A percentile compares a stretch with the other conserved stretches of the same genome.
Conservation (phyloP, 92 coral and sea anemone genomes). For the Bergia puertoricense region DNA sequence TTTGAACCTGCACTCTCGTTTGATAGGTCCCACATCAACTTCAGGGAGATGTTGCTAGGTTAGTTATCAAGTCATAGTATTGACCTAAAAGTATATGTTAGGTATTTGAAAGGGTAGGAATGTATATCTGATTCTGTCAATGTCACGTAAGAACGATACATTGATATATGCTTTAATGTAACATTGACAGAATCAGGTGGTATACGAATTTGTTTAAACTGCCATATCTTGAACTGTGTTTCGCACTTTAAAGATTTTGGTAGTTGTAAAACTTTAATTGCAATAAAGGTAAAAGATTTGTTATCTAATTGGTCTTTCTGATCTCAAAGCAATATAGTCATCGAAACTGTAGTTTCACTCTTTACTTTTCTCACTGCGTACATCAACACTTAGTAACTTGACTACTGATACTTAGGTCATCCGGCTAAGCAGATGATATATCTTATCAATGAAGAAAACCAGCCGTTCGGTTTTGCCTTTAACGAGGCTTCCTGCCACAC, state of each 20-base stretch:
- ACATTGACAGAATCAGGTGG: neutral
- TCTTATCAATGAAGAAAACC: slow-evolving; percentile 86
- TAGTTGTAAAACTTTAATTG: no score
- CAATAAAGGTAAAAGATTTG: no score
- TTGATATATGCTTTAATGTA: neutral
- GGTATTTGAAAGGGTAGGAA: neutral
- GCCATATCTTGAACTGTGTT: no score
- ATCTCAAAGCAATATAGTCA: no score
- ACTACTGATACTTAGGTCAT: slow-evolving; percentile 62
- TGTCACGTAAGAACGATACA: neutral
- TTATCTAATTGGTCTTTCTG: neutral
- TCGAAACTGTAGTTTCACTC: no score
- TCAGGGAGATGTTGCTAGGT: slow-evolving; percentile 97
- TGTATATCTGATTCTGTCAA: no score
- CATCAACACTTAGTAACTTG: neutral
- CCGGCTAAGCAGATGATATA: slow-evolving; percentile 82
- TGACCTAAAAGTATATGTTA: neutral
- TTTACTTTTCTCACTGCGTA: neutral
- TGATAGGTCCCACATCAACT: slow-evolving; percentile 95
- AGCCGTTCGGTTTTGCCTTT: slow-evolving; percentile 84
- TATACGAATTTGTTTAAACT: no score
- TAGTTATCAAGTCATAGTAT: slow-evolving; percentile 23
- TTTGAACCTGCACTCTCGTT: slow-evolving; percentile 95
- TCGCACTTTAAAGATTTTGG: neutral
- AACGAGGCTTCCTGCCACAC: slow-evolving; percentile 91